phyloP scores from a whole-genome alignment of 2,113 vertebrate species.

The Microtus pennsylvanicus region DNA sequence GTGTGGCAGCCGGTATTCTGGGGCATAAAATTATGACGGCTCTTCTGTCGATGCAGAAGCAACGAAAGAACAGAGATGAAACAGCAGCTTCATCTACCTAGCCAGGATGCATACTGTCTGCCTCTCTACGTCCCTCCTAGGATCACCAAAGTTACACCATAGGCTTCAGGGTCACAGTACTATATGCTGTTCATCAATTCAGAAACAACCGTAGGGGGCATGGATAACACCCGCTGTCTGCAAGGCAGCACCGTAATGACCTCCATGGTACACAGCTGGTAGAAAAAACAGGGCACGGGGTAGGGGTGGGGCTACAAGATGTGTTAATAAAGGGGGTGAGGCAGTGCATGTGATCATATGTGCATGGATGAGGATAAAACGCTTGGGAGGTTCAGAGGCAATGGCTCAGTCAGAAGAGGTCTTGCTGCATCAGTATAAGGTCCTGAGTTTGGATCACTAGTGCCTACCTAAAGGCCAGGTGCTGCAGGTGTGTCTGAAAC shows the following conservation, averaged over 20 bases:
- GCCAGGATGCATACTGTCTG: background rate
- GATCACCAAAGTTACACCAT: background rate
- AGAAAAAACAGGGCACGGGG: background rate
- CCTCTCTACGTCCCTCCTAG: background rate
- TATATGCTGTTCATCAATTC: background rate
- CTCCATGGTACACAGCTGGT: too few relatives aligned
- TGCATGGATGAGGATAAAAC: background rate
- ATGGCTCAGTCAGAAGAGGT: background rate
- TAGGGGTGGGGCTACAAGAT: background rate
- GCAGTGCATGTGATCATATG: background rate
- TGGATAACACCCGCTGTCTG: background rate
- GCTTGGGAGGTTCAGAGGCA: background rate
- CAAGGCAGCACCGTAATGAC: background rate
- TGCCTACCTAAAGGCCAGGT: background rate
- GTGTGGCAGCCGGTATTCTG: background rate
- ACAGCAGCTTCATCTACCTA: background rate
- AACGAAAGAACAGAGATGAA: background rate
- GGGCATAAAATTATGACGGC: background rate
- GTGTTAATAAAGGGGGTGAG: background rate
- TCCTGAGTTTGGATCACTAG: too few relatives aligned
- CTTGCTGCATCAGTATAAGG: background rate
- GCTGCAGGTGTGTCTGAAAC: background rate
- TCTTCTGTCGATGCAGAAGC: background rate
- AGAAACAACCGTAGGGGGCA: background rate
- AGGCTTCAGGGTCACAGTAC: background rate